phyloP scores from a whole-genome alignment of 2,113 vertebrate species.

The Brienomyrus brachyistius region DNA sequence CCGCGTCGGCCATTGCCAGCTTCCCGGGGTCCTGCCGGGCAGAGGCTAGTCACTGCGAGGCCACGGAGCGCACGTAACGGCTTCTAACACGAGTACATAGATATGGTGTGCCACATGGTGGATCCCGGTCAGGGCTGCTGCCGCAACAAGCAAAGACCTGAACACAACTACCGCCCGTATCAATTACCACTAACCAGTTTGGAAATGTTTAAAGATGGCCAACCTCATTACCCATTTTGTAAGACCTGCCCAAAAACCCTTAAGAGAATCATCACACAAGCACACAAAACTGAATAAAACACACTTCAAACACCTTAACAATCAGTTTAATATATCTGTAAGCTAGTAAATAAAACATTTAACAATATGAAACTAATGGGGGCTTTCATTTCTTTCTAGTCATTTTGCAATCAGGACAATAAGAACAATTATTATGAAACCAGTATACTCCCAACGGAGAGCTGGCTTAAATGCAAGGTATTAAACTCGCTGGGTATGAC shows the following conservation, averaged over 20 bases:
- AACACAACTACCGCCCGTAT: not conserved
- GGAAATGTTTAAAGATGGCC: not conserved
- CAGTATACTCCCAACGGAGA: not conserved
- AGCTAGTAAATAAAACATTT: not conserved
- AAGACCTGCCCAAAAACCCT: not conserved
- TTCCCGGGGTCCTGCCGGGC: constrained; percentile 5
- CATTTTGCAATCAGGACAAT: not conserved
- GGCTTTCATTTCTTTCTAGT: not conserved
- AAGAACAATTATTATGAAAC: not conserved
- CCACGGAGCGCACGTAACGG: not conserved
- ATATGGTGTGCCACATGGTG: not conserved
- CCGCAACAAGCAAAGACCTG: not conserved
- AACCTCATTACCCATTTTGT: not conserved
- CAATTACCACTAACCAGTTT: not conserved
- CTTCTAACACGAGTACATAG: not conserved
- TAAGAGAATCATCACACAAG: not conserved
- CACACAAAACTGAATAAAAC: not conserved
- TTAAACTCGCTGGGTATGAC: not conserved
- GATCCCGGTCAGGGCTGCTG: not conserved
- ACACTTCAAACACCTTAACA: not conserved
- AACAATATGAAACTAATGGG: not conserved
- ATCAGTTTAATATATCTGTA: not conserved
- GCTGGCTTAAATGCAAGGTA: not conserved
- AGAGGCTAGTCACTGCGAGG: not conserved
- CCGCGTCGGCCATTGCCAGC: constrained; percentile 74